Base-by-base conservation (phyloP, 1,140 invertebrate genomes). In the Penaeus japonicus region DNA sequence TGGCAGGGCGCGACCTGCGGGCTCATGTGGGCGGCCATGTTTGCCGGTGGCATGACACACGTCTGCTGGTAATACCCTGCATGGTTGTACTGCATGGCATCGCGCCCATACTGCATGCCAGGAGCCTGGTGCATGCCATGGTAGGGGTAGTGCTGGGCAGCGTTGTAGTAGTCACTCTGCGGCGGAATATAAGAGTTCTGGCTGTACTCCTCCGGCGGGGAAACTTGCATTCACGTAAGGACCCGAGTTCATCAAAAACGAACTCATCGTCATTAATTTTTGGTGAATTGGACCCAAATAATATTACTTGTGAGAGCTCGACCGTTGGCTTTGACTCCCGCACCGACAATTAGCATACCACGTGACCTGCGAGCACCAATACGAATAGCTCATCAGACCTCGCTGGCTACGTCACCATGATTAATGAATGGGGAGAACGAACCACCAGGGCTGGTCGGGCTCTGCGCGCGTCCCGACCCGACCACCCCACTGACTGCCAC, bases 151-250 rank as follows among this genome's bases (percentile, higher is more conserved):
- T 91, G 90, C 57, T 90, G 86, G 75, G 91, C 91, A 84, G 91
- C 81, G 12, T 88, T 87, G 54, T 89, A 89, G 85, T 91, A 91
- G 75, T 90, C 89, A 75, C 88, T 87, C 62, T 94, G 93, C 22
- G 94, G 93, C 10, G 94, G 94, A 89, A 97, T 96, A 92, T 97
- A 97, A 93, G 96, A 97, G 86, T 94, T 95, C 91, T 97, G 96
- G 90, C 95, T 96, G 93, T 97, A 97, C 91, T 97, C 96, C 91
- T 97, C 97, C 91, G 93, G 95, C 17, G 97, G 96, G 96, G 93
- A 97, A 97, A 92, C 97, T 97, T 1, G 96, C 96, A 91, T 97
- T 96, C 54, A 95, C 95, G 90, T 92, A 93, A 89, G 93, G 91
- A 89, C 92, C 93, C 89, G 95, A 94, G 93, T 96, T 95, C 96